Conservation (phyloP, 2,888 invertebrate genomes). For the Eledone cirrhosa region DNA sequence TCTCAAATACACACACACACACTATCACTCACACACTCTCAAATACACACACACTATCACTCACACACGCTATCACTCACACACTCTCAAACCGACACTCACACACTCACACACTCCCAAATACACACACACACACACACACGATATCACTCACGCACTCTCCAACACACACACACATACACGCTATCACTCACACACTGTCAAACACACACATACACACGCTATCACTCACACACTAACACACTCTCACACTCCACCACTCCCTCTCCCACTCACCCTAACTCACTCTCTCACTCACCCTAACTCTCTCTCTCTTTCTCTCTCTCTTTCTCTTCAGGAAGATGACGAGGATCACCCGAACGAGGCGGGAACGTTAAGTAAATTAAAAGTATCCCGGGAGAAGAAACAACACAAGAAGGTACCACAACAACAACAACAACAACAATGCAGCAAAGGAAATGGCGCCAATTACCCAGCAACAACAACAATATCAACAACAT, state of each 20-base stretch:
- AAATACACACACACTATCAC: too few relatives aligned
- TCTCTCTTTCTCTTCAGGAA: constrained; percentile 38
- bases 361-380: constrained; percentile 53
- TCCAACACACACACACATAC: too few relatives aligned
- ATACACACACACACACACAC: too few relatives aligned
- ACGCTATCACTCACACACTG: background rate
- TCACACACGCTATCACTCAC: too few relatives aligned
- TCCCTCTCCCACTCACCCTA: too few relatives aligned
- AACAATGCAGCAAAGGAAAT: constrained; percentile 32
- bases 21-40: too few relatives aligned
- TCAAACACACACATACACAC: background rate
- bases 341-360: constrained; percentile 50
- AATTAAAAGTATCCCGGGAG: constrained; percentile 44
- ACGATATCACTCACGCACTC: too few relatives aligned
- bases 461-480: constrained; percentile 12
- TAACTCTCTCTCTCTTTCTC: background rate
- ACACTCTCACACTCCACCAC: too few relatives aligned
- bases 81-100: too few relatives aligned
- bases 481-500: constrained; percentile 8
- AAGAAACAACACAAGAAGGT: constrained; percentile 34
- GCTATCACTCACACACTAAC: background rate
- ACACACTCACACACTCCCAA: too few relatives aligned
- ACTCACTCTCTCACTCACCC: background rate
- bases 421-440: constrained; percentile 29
- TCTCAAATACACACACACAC: background rate